A percentile compares a stretch with the other conserved stretches of the same genome.
phyloP scores from a whole-genome alignment of 2,113 vertebrate genomes.

The Gasterosteus nipponicus region DNA sequence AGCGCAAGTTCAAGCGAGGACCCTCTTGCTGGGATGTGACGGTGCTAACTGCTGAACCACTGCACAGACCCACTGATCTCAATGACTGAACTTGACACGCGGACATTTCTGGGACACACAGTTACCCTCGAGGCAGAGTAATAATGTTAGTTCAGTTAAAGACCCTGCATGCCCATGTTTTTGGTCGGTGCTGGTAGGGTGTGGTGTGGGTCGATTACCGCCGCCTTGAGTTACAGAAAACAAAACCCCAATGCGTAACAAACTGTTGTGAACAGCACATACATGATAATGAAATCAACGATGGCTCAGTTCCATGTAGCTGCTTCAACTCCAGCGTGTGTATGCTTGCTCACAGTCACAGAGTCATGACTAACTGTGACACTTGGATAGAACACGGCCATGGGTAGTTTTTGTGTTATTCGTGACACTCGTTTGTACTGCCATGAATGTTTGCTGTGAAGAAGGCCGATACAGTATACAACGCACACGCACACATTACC shows the following conservation, averaged over 20 bases:
- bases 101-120: conserved; percentile 32
- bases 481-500: background rate
- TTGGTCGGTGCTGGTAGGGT: too few species aligned
- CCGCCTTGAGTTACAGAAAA: background rate
- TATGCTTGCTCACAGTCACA: background rate
- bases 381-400: background rate
- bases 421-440: background rate
- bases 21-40: conserved; percentile 13
- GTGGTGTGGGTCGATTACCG: too few species aligned
- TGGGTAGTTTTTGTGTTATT: background rate
- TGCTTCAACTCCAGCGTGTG: background rate
- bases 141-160: conserved; percentile 14
- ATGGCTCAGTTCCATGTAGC: background rate
- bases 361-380: background rate
- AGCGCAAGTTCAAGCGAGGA: conserved; percentile 8
- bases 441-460: background rate
- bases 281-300: background rate
- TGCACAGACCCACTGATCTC: background rate
- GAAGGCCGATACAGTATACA: background rate
- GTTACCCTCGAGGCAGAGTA: conserved; percentile 6
- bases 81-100: background rate
- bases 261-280: background rate
- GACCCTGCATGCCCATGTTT: background rate
- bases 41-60: conserved; percentile 10
- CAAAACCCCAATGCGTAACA: background rate